A percentile compares a stretch with the other conserved stretches of the same genome.
phyloP scores from a whole-genome alignment of 2,888 invertebrate genomes.

The Troides aeacus region DNA sequence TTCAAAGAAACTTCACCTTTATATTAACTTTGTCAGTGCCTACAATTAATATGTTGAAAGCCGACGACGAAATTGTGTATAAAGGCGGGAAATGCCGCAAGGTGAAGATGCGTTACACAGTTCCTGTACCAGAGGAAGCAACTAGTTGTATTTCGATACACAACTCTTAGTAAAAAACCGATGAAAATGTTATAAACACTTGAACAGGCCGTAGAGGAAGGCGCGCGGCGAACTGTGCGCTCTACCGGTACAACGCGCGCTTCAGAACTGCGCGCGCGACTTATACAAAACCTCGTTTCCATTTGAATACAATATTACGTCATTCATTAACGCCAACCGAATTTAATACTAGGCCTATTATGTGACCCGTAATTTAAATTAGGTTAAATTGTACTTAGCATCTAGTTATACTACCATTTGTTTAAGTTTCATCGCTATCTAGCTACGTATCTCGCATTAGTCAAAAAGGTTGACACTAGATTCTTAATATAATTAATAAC shows the following conservation, averaged over 20 bases:
- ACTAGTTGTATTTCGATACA: slow-evolving; percentile 30
- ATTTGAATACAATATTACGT: slow-evolving; percentile 38
- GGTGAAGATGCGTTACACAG: slow-evolving; percentile 32
- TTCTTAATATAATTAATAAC: too few species aligned
- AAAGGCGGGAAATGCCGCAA: slow-evolving; percentile 40
- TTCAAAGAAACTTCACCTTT: slow-evolving; percentile 2
- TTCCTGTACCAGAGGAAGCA: slow-evolving; percentile 26
- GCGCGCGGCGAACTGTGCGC: slow-evolving; percentile 37
- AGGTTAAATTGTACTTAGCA: slow-evolving; percentile 17
- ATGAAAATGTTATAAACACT: slow-evolving; percentile 30
- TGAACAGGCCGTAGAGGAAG: slow-evolving; percentile 35
- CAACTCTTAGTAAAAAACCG: slow-evolving; percentile 25
- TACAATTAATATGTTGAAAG: slow-evolving; percentile 13
- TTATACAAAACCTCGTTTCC: slow-evolving; percentile 41
- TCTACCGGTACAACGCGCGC: slow-evolving; percentile 46
- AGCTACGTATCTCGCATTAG: neutral
- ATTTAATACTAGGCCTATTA: slow-evolving; percentile 34
- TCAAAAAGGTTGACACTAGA: neutral
- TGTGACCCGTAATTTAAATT: slow-evolving; percentile 30
- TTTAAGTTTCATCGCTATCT: neutral
- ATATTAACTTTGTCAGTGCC: slow-evolving; percentile 2
- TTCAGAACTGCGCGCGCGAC: slow-evolving; percentile 52
- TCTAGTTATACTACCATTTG: neutral
- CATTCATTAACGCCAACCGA: slow-evolving; percentile 41
- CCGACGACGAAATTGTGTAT: slow-evolving; percentile 27